Conservation (phyloP, 30 jellyfish, hydroid and myxozoan species). For the Aurelia sp. region DNA sequence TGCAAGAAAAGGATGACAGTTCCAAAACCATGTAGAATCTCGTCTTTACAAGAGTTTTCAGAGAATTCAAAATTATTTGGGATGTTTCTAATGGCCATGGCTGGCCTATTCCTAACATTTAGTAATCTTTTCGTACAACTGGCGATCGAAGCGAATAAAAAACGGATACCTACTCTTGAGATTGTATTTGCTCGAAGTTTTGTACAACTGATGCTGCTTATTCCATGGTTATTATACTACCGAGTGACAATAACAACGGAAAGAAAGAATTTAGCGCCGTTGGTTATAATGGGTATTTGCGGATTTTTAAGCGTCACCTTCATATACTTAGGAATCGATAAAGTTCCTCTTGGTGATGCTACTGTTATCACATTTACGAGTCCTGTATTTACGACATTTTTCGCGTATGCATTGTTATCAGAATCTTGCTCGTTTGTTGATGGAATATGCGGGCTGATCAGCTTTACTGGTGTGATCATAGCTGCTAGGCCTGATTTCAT, state of each 20-base stretch:
- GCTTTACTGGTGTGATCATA: slow-evolving; percentile 74
- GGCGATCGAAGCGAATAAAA: slow-evolving; percentile 58
- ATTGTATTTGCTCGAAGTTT: slow-evolving; percentile 74
- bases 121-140: slow-evolving; percentile 84
- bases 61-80: slow-evolving; percentile 49
- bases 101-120: slow-evolving; percentile 77
- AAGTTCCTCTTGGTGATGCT: slow-evolving; percentile 83
- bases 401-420: slow-evolving; percentile 59
- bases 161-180: slow-evolving; percentile 75
- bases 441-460: slow-evolving; percentile 68
- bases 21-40: no score
- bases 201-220: slow-evolving; percentile 43
- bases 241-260: slow-evolving; percentile 28
- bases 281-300: slow-evolving; percentile 69
- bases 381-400: slow-evolving; percentile 79
- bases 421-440: slow-evolving; percentile 69
- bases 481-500: slow-evolving; percentile 80
- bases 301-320: slow-evolving; percentile 77
- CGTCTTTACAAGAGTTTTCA: no score
- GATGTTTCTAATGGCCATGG: slow-evolving; percentile 78
- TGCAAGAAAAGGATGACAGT: no score
- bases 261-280: slow-evolving; percentile 12
- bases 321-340: slow-evolving; percentile 75
- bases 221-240: slow-evolving; percentile 37
- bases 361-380: slow-evolving; percentile 79